Evolutionary conservation across 1,140 invertebrate genomes (phyloP).

Genomic region (Trichoplusia ni): DNA sequence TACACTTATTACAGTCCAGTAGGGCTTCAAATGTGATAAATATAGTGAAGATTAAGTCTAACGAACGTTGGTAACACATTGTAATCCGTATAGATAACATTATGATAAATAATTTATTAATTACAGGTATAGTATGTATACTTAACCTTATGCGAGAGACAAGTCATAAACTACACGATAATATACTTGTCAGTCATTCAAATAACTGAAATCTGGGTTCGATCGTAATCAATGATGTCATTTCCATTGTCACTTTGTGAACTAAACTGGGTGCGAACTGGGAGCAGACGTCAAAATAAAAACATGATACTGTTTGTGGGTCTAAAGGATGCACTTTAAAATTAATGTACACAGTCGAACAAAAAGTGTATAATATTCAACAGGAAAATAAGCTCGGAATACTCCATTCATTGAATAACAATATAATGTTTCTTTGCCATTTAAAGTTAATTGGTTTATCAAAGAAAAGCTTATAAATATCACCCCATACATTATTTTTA

Average conservation of each 20-base stretch:
- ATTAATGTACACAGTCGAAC: slow-evolving; percentile 26
- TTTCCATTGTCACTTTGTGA: slow-evolving; percentile 60
- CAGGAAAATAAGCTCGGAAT: slow-evolving; percentile 33
- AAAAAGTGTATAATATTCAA: slow-evolving; percentile 10
- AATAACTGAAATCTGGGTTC: slow-evolving; percentile 52
- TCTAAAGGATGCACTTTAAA: slow-evolving; percentile 53
- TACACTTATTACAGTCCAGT: too few species aligned
- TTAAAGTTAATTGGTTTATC: too few species aligned
- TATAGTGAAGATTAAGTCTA: too few species aligned
- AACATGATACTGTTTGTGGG: slow-evolving; percentile 62
- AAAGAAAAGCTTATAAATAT: too few species aligned
- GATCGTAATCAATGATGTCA: slow-evolving; percentile 66
- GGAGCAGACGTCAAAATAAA: slow-evolving; percentile 58
- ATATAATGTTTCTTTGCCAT: not conserved
- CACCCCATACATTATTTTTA: too few species aligned
- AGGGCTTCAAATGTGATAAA: too few species aligned
- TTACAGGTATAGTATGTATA: too few species aligned
- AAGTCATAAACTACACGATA: slow-evolving; percentile 34
- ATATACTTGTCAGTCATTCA: slow-evolving; percentile 32
- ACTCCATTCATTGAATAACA: slow-evolving; percentile 24
- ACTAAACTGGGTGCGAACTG: slow-evolving; percentile 53
- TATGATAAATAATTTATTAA: too few species aligned
- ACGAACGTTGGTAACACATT: too few species aligned
- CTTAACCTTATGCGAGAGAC: too few species aligned
- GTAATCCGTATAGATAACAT: too few species aligned